Base-by-base conservation (phyloP, 2,797 vertebrate genomes). In the Karalla daura region DNA sequence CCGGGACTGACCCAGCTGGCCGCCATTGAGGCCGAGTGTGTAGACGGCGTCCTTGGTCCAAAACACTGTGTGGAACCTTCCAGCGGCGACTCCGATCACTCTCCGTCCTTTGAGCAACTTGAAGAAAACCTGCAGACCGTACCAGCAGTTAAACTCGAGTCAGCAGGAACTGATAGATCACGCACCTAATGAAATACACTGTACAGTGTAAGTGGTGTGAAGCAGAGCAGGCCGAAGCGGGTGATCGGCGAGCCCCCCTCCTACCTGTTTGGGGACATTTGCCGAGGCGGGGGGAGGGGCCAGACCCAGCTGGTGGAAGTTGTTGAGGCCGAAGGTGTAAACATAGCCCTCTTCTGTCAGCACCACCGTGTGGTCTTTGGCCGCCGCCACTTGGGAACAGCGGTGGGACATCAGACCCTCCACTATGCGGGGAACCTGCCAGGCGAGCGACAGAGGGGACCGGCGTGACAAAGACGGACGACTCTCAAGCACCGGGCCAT, bases 21-120 rank as follows among this genome's bases (percentile, higher is more conserved):
- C 98, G 75, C 96, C 97, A 80, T 99, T 99, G 58, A 99, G 93
- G 63, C 98, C 98, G 92, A 98, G 88, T 39, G 98, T 99, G 76
- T 98, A 99, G 49, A 99, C 94, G 10, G 96, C 95, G 88, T 98
- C 96, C 85, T 92, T 95, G 76, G 96, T 97, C 97, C 97, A 99
- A 7, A 99, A 90, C 70, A 98, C 96, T 3, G 97, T 98, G 83
- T 99, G 98, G 88, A 99, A 99, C 87, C 95, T 95, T 87, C 96
- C 97, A 67, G 96, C 96, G 76, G 97, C 95, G 63, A 99, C 96
- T 80, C 98, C 98, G 87, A 95, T 91, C 80, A 99, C 91, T 18
- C 86, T 91, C 86, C 94, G 95, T 66, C 97, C 97, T 93, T 96
- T 99, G 63, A 99, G 91, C 44, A 84, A 91, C 92, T 97, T 99